A percentile compares a stretch with the other conserved stretches of the same genome.
Evolutionary conservation across 2,888 invertebrate species (phyloP).

Genomic region (Lomographa bimaculata): DNA sequence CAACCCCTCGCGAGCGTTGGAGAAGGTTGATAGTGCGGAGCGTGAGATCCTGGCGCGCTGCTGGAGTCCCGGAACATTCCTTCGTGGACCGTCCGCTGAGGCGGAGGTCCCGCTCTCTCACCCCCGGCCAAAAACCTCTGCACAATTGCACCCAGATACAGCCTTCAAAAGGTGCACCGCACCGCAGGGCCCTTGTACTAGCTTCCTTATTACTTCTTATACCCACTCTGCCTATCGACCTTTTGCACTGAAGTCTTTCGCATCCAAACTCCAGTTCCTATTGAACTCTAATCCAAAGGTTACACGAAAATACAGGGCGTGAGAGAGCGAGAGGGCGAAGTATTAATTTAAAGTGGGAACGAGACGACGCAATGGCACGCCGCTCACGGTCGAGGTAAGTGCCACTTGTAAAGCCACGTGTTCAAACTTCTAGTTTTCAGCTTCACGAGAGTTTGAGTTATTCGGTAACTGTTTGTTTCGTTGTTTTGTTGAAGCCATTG

Average conservation of each 20-base stretch:
- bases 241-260: constrained; percentile 25
- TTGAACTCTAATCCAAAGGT: constrained; percentile 39
- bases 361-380: constrained; percentile 73
- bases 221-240: constrained; percentile 15
- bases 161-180: constrained; percentile 43
- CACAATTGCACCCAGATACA: constrained; percentile 46
- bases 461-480: constrained; percentile 30
- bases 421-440: constrained; percentile 55
- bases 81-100: constrained; percentile 76
- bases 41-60: constrained; percentile 72
- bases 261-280: constrained; percentile 36
- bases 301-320: constrained; percentile 56
- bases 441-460: constrained; percentile 27
- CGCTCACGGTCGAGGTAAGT: constrained; percentile 76
- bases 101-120: constrained; percentile 81
- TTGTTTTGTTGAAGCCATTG: constrained; percentile 21
- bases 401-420: constrained; percentile 74
- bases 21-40: constrained; percentile 69
- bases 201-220: constrained; percentile 29
- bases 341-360: constrained; percentile 77
- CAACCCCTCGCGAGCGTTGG: constrained; percentile 74
- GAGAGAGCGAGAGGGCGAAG: constrained; percentile 75
- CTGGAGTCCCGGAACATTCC: constrained; percentile 73
- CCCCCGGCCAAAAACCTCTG: constrained; percentile 48
- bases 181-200: constrained; percentile 38